A percentile compares a stretch with the other conserved stretches of the same genome.
Evolutionary conservation across 2,888 invertebrate species (phyloP).

Genomic region (Caradrina clavipalpis): DNA sequence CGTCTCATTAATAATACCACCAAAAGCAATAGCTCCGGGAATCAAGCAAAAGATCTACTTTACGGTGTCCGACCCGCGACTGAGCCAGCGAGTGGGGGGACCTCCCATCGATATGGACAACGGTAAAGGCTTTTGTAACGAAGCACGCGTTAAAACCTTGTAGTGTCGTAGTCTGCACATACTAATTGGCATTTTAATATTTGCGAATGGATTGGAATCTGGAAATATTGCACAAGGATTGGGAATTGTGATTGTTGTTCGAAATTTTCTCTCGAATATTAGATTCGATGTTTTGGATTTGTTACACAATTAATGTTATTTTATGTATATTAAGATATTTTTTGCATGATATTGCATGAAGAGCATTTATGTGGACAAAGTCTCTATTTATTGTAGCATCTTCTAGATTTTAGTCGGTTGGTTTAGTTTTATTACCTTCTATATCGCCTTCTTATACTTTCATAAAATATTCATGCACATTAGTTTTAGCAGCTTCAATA

Average conservation of each 20-base stretch:
- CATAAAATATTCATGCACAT: constrained; percentile 54
- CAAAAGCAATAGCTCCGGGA: constrained; percentile 96
- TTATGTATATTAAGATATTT: constrained; percentile 61
- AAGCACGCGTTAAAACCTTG: constrained; percentile 84
- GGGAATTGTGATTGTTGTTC: constrained; percentile 69
- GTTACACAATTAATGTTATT: constrained; percentile 54
- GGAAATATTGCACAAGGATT: constrained; percentile 70
- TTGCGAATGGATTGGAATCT: constrained; percentile 78
- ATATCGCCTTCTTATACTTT: constrained; percentile 14
- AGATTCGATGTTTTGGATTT: constrained; percentile 65
- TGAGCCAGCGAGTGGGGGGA: constrained; percentile 93
- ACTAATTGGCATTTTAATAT: constrained; percentile 87
- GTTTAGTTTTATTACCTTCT: constrained; percentile 25
- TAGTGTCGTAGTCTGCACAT: constrained; percentile 88
- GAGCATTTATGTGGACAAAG: constrained; percentile 31
- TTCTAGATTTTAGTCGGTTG: constrained; percentile 38
- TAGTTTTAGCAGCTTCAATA: constrained; percentile 47
- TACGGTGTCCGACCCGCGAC: constrained; percentile 95
- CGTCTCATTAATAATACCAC: constrained; percentile 96
- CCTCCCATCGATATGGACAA: constrained; percentile 97
- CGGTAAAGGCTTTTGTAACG: constrained; percentile 92
- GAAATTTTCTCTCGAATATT: constrained; percentile 64
- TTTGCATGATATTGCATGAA: constrained; percentile 60
- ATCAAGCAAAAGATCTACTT: constrained; percentile 98
- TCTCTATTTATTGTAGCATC: constrained; percentile 31